Percentiles rank a stretch among this genome's conserved stretches.
These are phyloP conservation scores for Scopus umbretta DNA, from an alignment of 2,113 vertebrate species.

Conservation along the genomic window DNA sequence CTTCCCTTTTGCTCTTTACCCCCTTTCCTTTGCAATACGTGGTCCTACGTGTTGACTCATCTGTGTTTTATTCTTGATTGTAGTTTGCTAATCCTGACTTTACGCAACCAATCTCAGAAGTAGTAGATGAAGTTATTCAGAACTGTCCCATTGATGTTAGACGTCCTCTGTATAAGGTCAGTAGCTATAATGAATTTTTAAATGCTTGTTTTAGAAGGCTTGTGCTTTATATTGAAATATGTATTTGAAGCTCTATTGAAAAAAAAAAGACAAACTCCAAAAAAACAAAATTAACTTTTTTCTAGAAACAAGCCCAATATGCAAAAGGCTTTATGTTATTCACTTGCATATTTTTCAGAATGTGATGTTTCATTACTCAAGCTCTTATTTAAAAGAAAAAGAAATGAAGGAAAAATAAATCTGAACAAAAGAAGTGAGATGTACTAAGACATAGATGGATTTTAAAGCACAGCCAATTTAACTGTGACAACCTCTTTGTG, in stretches of 20 bases:
- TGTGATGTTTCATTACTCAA: not conserved
- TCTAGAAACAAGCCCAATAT: not conserved
- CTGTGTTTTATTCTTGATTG: not conserved
- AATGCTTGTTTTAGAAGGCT: not conserved
- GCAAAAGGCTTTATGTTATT: not conserved
- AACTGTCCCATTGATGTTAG: conserved; percentile 98
- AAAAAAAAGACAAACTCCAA: not conserved
- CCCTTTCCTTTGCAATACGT: not conserved
- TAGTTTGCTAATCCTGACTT: conserved; percentile 99
- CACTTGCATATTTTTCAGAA: not conserved
- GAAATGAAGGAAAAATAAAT: not conserved
- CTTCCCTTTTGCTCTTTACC: not conserved
- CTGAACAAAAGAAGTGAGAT: not conserved
- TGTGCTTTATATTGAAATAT: not conserved
- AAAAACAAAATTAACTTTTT: not conserved
- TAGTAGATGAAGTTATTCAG: conserved; percentile 98
- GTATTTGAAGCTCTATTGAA: not conserved
- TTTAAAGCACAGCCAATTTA: not conserved
- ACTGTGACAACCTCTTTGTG: not conserved
- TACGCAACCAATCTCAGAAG: conserved; percentile 97
- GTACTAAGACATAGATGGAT: not conserved
- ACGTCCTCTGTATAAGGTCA: conserved; percentile 96
- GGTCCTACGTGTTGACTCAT: not conserved
- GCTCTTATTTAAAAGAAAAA: not conserved
- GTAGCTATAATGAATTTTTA: not conserved